Evolutionary conservation across 2,113 vertebrate species (phyloP).

Genomic region (Parus major): DNA sequence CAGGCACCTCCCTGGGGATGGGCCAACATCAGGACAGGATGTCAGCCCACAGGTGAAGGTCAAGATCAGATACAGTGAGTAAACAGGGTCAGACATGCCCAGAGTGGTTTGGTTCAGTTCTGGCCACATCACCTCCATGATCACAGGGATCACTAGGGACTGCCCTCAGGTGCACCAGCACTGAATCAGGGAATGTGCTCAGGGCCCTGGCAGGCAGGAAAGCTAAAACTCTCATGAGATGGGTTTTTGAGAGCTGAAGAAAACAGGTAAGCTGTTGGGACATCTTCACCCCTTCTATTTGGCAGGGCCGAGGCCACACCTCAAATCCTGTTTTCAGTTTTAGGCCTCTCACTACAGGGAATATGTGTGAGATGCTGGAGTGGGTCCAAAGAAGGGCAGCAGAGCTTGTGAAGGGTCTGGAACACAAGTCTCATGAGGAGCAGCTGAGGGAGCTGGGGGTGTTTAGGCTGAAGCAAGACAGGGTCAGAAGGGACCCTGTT

Average conservation of each 20-base stretch:
- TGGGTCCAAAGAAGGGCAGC: not conserved
- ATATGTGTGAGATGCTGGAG: not conserved
- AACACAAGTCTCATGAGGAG: not conserved
- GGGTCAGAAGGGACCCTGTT: not conserved
- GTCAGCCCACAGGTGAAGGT: not conserved
- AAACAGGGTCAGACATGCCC: not conserved
- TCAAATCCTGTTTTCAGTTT: rapidly evolving
- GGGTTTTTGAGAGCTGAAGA: not conserved
- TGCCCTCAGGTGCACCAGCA: rapidly evolving
- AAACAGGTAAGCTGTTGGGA: rapidly evolving
- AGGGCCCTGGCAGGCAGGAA: not conserved
- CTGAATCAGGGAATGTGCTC: not conserved
- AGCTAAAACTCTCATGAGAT: not conserved
- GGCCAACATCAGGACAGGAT: not conserved
- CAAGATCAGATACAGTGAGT: not conserved
- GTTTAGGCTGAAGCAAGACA: not conserved
- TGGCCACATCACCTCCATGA: not conserved
- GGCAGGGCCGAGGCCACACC: not conserved
- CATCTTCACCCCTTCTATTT: not conserved
- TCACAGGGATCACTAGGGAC: not conserved
- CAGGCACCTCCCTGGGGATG: rapidly evolving
- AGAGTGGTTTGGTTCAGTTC: not conserved
- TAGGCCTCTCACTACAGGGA: not conserved
- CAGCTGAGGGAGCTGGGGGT: not conserved
- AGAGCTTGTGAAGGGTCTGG: not conserved